Percentiles rank a stretch among this genome's conserved stretches.
These are phyloP conservation scores for Philhelius pedissequus DNA, from an alignment of 2,888 invertebrate genomes.

Conservation along the genomic window DNA sequence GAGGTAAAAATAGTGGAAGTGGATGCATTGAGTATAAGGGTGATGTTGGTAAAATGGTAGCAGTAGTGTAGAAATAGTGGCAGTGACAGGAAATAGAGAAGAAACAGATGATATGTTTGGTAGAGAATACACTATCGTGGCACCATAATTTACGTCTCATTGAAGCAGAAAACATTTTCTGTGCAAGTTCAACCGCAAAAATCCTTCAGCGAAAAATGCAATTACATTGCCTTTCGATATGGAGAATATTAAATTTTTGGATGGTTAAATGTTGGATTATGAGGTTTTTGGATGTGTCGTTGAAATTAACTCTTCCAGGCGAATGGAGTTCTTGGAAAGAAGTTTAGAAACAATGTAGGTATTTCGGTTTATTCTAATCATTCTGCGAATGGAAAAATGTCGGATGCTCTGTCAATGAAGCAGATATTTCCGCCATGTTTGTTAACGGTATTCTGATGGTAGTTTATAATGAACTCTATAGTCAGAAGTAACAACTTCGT, in stretches of 20 bases:
- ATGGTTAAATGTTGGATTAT: background rate
- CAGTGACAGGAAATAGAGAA: background rate
- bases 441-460: too few species aligned
- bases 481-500: too few species aligned
- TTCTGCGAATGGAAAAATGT: too few species aligned
- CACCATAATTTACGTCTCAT: constrained; percentile 24
- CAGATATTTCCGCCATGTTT: too few species aligned
- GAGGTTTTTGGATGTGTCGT: background rate
- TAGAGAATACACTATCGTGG: background rate
- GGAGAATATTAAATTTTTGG: constrained; percentile 50
- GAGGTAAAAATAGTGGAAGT: constrained; percentile 28
- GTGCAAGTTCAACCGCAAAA: constrained; percentile 54
- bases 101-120: background rate
- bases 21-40: background rate
- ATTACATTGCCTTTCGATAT: constrained; percentile 31
- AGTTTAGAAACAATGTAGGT: too few species aligned
- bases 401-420: too few species aligned
- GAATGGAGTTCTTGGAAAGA: background rate
- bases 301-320: constrained; percentile 25
- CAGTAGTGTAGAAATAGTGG: background rate
- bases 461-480: too few species aligned
- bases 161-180: constrained; percentile 57
- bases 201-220: constrained; percentile 25
- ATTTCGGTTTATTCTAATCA: too few species aligned
- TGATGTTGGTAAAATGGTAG: background rate